A percentile compares a stretch with the other conserved stretches of the same genome.
These are phyloP conservation scores for Hedya salicella DNA, from an alignment of 2,888 invertebrate species.

Conservation along the genomic window DNA sequence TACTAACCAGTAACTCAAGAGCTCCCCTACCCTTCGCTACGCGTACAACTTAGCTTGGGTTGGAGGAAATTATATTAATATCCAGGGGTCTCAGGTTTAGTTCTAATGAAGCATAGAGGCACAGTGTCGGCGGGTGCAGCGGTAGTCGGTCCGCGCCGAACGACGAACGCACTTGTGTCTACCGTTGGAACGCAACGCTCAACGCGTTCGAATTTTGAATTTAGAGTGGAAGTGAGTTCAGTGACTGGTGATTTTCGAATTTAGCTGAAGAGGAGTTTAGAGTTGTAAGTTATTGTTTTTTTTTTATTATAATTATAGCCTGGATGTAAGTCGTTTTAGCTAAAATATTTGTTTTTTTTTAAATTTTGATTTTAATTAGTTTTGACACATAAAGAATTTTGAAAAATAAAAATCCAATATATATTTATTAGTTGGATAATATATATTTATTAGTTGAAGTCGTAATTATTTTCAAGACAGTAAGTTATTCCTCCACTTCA, in stretches of 20 bases:
- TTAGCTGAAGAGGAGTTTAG: conserved; percentile 48
- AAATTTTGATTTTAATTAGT: neutral
- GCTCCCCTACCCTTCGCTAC: conserved; percentile 51
- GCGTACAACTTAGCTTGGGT: conserved; percentile 46
- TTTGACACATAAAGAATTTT: neutral
- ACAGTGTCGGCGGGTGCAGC: conserved; percentile 55
- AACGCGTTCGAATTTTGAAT: conserved; percentile 55
- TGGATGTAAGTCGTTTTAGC: no score
- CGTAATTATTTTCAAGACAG: no score
- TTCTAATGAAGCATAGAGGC: conserved; percentile 74
- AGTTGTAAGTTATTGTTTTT: conserved; percentile 56
- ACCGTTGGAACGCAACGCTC: conserved; percentile 54
- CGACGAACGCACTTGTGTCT: conserved; percentile 66
- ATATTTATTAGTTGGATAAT: no score
- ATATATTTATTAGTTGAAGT: no score
- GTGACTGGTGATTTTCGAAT: conserved; percentile 50
- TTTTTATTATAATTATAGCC: conserved; percentile 6
- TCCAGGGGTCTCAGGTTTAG: conserved; percentile 55
- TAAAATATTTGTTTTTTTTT: no score
- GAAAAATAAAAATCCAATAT: no score
- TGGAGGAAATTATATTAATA: conserved; percentile 54
- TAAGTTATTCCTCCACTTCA: neutral
- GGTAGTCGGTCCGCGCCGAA: conserved; percentile 70
- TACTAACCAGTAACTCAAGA: conserved; percentile 56
- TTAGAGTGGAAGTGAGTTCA: conserved; percentile 57